Evolutionary conservation across 2,113 vertebrate species (phyloP), one percentile per base, ranked within the genome.

Genomic region (Albula goreensis): DNA sequence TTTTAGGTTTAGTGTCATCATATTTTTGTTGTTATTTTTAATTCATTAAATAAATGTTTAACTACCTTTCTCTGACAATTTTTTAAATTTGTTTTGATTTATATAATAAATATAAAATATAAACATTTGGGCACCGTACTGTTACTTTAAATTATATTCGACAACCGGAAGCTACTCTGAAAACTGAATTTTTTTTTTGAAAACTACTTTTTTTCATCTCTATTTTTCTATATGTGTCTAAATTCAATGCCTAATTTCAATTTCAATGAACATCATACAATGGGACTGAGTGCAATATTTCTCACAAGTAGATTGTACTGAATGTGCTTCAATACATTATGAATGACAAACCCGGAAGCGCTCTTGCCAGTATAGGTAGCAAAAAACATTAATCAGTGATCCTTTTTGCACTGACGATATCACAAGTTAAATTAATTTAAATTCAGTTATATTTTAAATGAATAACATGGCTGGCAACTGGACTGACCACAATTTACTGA

Each of bases 291-390:
- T 66, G 17, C 60, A 66, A 66, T 66, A 66, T 66, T 66, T 66
- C 17, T 19, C 6, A 19, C 31, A 19, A 5, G 17, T 22, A 19
- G 2, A 3, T 22, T 66, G 31, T 4, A 66, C 2, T 19, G 60
- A 1, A 19, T 19, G 22, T 22, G 17, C 60, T 22, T 7, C 50
- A 83, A 83, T 78, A 83, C 82, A 81, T 56, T 57, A 17, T 53
- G 50, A 49, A 56, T 77, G 10, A 51, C 9, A 63, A 56, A n/a
- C 49, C 63, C 66, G 48, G 85, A 86, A 83, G 85, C 80, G 49
- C 81, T 15, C 70, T 49, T 51, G 49, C 15, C 77, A 60, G 22
- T n/a, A 22, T 1, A 83, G 22, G 70, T 31, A n/a, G 2, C 13
- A 49, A 19, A 74, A 66, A 74, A 74, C n/a, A 10, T 31, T 5